Evolutionary conservation across 1,140 invertebrate species (phyloP).

Genomic region (Neotoxoptera formosana): DNA sequence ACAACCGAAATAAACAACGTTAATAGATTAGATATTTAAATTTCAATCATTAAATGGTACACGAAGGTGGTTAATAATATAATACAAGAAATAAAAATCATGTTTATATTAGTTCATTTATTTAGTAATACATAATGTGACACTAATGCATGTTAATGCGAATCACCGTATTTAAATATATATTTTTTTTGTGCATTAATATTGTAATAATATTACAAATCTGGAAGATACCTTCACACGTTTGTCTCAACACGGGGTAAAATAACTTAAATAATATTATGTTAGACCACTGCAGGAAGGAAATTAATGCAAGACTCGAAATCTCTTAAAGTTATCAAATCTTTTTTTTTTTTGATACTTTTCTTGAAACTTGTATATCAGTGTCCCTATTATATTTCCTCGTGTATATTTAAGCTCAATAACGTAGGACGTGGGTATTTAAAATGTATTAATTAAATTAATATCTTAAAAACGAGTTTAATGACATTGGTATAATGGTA

Average conservation of each 20-base stretch:
- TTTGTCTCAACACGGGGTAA: not conserved
- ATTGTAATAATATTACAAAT: not conserved
- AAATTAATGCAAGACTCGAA: not conserved
- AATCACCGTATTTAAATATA: not conserved
- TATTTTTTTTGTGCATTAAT: not conserved
- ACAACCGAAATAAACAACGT: not conserved
- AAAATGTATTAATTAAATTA: not conserved
- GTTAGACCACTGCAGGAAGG: not conserved
- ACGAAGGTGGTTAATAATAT: not conserved
- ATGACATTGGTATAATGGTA: not conserved
- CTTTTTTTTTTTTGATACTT: not conserved
- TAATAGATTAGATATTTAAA: slow-evolving; percentile 18
- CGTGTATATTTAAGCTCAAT: not conserved
- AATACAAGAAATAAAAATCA: not conserved
- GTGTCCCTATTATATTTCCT: not conserved
- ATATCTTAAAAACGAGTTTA: not conserved
- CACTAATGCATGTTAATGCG: slow-evolving; percentile 32
- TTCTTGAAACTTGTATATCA: not conserved
- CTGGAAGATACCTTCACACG: not conserved
- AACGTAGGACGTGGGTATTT: not conserved
- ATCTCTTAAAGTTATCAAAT: not conserved
- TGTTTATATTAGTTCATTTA: slow-evolving; percentile 19
- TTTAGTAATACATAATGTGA: slow-evolving; percentile 36
- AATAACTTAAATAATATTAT: not conserved
- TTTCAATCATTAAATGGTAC: slow-evolving; percentile 6